Base-by-base conservation (phyloP, 2,888 invertebrate genomes). In the Calephelis perditalis region DNA sequence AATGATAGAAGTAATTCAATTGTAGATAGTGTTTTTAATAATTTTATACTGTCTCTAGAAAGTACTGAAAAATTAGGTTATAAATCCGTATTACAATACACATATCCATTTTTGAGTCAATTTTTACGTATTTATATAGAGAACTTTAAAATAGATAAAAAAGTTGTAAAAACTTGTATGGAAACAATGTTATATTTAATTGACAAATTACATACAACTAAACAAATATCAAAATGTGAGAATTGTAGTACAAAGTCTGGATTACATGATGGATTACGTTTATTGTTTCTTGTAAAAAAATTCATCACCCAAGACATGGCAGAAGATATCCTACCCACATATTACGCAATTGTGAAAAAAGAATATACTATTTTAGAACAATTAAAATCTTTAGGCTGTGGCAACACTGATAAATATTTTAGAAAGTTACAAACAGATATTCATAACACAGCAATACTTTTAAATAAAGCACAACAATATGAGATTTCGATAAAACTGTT, bases 161-260 rank as follows among this genome's bases (percentile, higher is more conserved):
- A 44, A 37, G 54, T 62, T 0, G 54, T 0, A 65, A 66, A 0
- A 62, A 66, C 58, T 5, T 82, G 79, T 12, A 63, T 87, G 0
- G 77, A 78, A 62, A 60, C 87, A 0, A 81, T 84, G 58, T 45
- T 74, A 3, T 71, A 75, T 62, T 61, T 88, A 11, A 71, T 81
- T 61, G 68, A 65, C 2, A 78, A 78, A 52, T 49, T 83, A 0
- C 71, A 71, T 60, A 64, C 68, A 0, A 73, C 77, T 0, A 67
- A 75, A 0, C 87, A 86, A 37, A 47, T 84, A 0, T 55, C 81
- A 0, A 88, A 85, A 75, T 89, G 90, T 63, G 86, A 86, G 0
- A 79, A 77, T 37, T 90, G 89, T 63, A 67, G 58, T 2, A 69
- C 79, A 0, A 82, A 78, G 70, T 69, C 78, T 0, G 83, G 85